Evolutionary conservation across 2,888 invertebrate genomes (phyloP).

Genomic region (Phrixothrix hirtus): DNA sequence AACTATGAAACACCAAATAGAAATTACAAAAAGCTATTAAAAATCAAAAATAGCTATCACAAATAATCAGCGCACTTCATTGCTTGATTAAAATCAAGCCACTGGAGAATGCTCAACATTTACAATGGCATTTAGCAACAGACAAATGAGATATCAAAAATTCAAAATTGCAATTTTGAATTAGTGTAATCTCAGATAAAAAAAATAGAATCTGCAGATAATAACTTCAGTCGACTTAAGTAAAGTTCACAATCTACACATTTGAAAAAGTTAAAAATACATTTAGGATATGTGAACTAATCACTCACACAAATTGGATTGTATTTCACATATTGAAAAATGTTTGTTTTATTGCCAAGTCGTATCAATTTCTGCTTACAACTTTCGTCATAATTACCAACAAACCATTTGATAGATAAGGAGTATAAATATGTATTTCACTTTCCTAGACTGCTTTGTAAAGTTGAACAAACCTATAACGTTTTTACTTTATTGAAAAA

Average conservation of each 20-base stretch:
- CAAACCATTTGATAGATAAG: no score
- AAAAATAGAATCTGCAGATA: slow-evolving; percentile 5
- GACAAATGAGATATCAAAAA: slow-evolving; percentile 37
- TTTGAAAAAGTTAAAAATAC: slow-evolving; percentile 40
- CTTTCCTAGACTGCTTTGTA: no score
- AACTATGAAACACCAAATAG: slow-evolving; percentile 42
- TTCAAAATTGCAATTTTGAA: slow-evolving; percentile 26
- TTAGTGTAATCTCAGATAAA: slow-evolving; percentile 2
- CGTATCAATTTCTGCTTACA: slow-evolving; percentile 50
- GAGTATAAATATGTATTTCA: no score
- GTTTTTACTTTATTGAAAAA: no score
- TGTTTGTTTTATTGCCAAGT: slow-evolving; percentile 51
- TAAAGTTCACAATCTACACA: slow-evolving; percentile 40
- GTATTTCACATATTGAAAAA: no score
- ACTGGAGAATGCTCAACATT: slow-evolving; percentile 50
- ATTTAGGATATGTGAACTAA: slow-evolving; percentile 48
- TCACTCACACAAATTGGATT: slow-evolving; percentile 40
- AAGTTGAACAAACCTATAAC: no score
- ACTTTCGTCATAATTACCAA: no score
- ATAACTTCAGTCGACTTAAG: slow-evolving; percentile 44
- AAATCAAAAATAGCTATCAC: slow-evolving; percentile 53
- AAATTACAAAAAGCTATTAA: slow-evolving; percentile 48
- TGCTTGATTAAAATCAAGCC: slow-evolving; percentile 44
- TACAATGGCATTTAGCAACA: slow-evolving; percentile 44
- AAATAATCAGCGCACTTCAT: slow-evolving; percentile 48